Percentiles rank a stretch among this genome's conserved stretches.
Evolutionary conservation across 2,888 invertebrate genomes (phyloP).

Genomic region (Hypercompe scribonia): DNA sequence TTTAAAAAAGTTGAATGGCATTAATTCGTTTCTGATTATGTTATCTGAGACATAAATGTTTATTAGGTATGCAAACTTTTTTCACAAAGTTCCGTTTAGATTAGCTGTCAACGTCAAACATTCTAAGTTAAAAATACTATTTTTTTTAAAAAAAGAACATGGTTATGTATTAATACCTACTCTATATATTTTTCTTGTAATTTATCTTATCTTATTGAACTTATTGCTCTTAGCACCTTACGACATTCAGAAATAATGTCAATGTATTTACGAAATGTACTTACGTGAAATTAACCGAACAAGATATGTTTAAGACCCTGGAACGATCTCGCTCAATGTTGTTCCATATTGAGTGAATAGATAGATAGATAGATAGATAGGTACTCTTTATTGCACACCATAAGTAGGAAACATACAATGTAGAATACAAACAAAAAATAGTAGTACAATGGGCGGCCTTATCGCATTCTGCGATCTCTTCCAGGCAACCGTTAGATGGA

Average conservation of each 20-base stretch:
- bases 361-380: too few relatives aligned
- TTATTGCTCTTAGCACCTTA: constrained; percentile 6
- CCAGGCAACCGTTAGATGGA: too few relatives aligned
- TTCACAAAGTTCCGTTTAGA: not conserved
- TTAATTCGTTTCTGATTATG: not conserved
- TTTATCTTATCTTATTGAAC: constrained; percentile 5
- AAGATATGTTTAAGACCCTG: too few relatives aligned
- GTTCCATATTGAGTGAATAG: too few relatives aligned
- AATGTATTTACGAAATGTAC: constrained; percentile 2
- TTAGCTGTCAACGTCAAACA: constrained; percentile 2
- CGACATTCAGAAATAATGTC: constrained; percentile 33
- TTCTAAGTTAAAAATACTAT: not conserved
- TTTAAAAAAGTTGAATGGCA: not conserved
- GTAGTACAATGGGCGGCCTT: too few relatives aligned
- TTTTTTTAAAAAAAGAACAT: not conserved
- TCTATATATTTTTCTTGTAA: constrained; percentile 1
- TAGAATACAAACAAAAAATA: too few relatives aligned
- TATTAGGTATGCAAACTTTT: constrained; percentile 1
- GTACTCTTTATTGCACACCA: too few relatives aligned
- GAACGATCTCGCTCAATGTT: too few relatives aligned
- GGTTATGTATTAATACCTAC: not conserved
- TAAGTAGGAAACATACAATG: too few relatives aligned
- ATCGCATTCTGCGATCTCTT: too few relatives aligned
- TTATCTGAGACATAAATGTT: not conserved
- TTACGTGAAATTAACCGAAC: not conserved